Evolutionary conservation across 1,140 invertebrate species (phyloP).

Genomic region (Drosophila truncata): DNA sequence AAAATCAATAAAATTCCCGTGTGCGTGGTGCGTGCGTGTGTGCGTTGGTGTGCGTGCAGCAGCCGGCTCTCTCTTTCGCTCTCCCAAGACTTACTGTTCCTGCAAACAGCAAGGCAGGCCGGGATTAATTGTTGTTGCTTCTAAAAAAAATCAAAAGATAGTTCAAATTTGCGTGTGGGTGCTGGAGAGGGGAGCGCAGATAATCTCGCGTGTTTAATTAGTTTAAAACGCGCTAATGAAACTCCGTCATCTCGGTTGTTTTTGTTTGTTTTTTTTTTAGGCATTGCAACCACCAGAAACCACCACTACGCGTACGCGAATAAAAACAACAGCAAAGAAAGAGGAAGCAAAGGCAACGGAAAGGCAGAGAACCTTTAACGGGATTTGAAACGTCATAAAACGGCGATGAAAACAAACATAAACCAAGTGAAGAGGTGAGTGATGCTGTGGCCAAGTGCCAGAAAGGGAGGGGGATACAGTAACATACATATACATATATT

Average conservation of each 20-base stretch:
- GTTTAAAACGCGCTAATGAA: constrained; percentile 47
- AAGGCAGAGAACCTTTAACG: constrained; percentile 7
- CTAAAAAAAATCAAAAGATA: background rate
- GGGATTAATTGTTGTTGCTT: constrained; percentile 12
- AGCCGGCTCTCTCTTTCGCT: constrained; percentile 53
- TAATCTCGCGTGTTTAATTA: constrained; percentile 50
- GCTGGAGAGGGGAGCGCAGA: background rate
- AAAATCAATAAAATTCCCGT: constrained; percentile 71
- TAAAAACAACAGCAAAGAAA: constrained; percentile 5
- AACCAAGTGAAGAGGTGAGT: background rate
- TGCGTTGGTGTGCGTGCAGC: constrained; percentile 54
- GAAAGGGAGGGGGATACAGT: background rate
- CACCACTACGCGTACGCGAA: constrained; percentile 9
- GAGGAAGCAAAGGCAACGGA: background rate
- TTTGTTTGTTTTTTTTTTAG: constrained; percentile 4
- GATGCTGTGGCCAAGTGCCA: constrained; percentile 4
- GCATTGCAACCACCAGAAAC: constrained; percentile 18
- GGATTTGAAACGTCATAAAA: constrained; percentile 9
- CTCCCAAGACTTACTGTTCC: constrained; percentile 7
- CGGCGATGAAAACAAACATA: constrained; percentile 16
- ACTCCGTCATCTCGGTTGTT: constrained; percentile 9
- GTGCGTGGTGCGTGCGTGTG: constrained; percentile 17
- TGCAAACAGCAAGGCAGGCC: constrained; percentile 4
- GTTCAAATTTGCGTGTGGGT: constrained; percentile 8
- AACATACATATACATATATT: background rate